Evolutionary conservation across 2,797 vertebrate genomes (phyloP), one percentile per base, ranked within the genome.

Genomic region (Paramormyrops hopkinsi): DNA sequence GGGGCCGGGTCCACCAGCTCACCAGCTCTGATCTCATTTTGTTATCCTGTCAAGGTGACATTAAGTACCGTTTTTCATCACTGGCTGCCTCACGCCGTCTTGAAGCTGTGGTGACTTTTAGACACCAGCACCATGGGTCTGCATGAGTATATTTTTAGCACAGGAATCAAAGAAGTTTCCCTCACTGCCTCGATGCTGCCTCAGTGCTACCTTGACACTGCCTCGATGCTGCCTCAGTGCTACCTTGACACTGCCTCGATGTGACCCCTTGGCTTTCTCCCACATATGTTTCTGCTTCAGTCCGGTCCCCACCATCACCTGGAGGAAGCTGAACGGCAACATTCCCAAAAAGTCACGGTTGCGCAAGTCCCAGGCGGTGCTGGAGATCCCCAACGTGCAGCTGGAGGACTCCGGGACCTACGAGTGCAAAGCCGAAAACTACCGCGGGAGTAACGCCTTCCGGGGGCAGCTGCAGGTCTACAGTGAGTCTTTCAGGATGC

Each of bases 301-400:
- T 92, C 98, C 98, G 0, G 97, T 99, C 93, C 98, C 98, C 90
- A 98, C 98, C 48, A 99, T 99, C 93, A 98, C 98, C 7, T 99
- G 98, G 98, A 97, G 97, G 92, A 99, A 99, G 95, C 97, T 99
- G 93, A 98, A 97, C 76, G 97, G 98, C 9, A 98, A 98, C 92
- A 98, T 99, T 89, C 98, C 98, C 19, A 97, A 97, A 92, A 99
- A 99, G 93, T 97, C 98, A 0, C 95, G 98, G 53, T 96, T 99
- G 59, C 95, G 98, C 91, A 99, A 99, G 94, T 99, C 98, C 44
- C 98, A 99, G 95, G 98, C 98, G 0, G 96, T 99, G 54, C 96
- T 99, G 90, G 98, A 99, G 95, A 98, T 99, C 90, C 97, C 98
- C 48, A 99, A 97, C 82, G 96, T 98, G 88, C 98, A 99, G 92